Percentiles rank a stretch among this genome's conserved stretches.
phyloP scores from a whole-genome alignment of 2,113 vertebrate genomes.

The Scomber colias region DNA sequence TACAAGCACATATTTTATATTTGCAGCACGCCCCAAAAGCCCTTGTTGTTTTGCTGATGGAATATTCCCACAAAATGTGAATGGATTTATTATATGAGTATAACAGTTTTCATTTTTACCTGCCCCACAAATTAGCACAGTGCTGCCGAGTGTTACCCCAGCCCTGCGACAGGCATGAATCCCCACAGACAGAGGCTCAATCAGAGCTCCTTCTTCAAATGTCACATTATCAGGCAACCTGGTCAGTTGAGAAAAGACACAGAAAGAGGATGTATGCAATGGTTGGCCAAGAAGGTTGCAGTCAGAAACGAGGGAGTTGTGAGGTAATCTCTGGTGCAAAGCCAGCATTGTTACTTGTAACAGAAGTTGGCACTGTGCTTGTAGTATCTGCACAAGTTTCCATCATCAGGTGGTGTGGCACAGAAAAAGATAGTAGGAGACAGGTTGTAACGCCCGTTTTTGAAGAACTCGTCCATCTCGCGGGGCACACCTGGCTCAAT shows the following conservation, averaged over 20 bases:
- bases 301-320: slow-evolving; percentile 2
- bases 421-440: slow-evolving; percentile 96
- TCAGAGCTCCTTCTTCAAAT: slow-evolving; percentile 97
- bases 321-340: slow-evolving; percentile 17
- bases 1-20: background rate
- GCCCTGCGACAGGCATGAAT: slow-evolving; percentile 94
- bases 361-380: slow-evolving; percentile 94
- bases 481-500: slow-evolving; percentile 93
- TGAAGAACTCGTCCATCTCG: slow-evolving; percentile 92
- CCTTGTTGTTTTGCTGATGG: background rate
- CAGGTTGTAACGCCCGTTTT: slow-evolving; percentile 93
- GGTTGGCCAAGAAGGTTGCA: slow-evolving; percentile 29
- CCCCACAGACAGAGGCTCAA: slow-evolving; percentile 96
- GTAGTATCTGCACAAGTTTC: slow-evolving; percentile 94
- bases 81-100: background rate
- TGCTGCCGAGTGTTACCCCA: slow-evolving; percentile 91
- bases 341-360: slow-evolving; percentile 89
- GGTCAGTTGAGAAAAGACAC: slow-evolving; percentile 4
- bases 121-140: slow-evolving; percentile 93
- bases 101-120: slow-evolving; percentile 79
- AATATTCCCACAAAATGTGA: background rate
- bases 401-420: slow-evolving; percentile 93
- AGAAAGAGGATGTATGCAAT: background rate
- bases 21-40: background rate
- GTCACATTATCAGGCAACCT: slow-evolving; percentile 96